Evolutionary conservation across 2,888 invertebrate genomes (phyloP).

Genomic region (Macrophya annulata): DNA sequence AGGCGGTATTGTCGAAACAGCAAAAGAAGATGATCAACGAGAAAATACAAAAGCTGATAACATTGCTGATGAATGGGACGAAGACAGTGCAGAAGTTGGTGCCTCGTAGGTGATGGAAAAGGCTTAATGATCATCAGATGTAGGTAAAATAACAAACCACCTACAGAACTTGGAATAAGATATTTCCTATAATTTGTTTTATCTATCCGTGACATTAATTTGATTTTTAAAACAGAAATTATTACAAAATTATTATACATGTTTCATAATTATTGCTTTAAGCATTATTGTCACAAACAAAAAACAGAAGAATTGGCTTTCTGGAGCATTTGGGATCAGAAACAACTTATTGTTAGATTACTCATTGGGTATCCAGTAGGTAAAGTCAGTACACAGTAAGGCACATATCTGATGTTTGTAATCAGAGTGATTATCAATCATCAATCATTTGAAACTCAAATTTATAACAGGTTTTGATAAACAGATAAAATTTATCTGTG

Average conservation of each 20-base stretch:
- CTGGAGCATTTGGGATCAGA: constrained; percentile 16
- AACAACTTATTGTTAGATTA: constrained; percentile 23
- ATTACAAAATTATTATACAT: neutral
- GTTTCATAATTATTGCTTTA: constrained; percentile 1
- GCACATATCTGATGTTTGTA: neutral
- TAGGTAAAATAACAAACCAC: constrained; percentile 2
- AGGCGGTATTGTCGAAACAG: constrained; percentile 82
- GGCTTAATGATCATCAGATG: neutral
- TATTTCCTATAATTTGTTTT: neutral
- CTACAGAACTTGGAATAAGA: neutral
- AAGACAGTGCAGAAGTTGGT: constrained; percentile 66
- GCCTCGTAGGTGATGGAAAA: constrained; percentile 41
- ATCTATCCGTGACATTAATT: constrained; percentile 22
- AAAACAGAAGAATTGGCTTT: neutral
- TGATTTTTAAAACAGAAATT: neutral
- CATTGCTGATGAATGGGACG: constrained; percentile 72
- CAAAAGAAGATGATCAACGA: constrained; percentile 79
- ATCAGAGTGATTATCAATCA: neutral
- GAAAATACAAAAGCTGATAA: constrained; percentile 60
- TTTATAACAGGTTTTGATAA: neutral
- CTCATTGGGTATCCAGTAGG: neutral
- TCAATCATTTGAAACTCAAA: neutral
- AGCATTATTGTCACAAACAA: neutral
- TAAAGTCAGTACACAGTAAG: neutral
- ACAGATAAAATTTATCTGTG: neutral